Conservation (phyloP, 2,113 vertebrate genomes). For the Holacanthus passer region DNA sequence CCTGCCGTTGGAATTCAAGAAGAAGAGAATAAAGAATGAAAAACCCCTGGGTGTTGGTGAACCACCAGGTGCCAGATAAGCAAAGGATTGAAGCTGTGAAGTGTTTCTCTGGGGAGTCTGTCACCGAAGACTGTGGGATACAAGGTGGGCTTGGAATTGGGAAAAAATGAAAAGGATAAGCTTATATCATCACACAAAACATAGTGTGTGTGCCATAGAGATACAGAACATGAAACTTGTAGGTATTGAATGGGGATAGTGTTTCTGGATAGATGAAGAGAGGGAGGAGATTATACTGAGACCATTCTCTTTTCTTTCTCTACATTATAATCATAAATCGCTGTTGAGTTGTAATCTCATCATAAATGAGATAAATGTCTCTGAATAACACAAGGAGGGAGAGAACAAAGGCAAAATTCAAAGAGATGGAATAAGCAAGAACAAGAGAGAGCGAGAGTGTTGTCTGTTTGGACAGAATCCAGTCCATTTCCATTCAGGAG, state of each 20-base stretch:
- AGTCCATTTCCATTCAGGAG: neutral
- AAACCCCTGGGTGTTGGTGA: slow-evolving; percentile 5
- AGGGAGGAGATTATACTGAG: neutral
- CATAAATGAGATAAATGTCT: neutral
- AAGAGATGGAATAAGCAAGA: neutral
- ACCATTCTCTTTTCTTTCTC: neutral
- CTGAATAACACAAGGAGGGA: neutral
- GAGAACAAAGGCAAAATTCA: neutral
- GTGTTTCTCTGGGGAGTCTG: slow-evolving; percentile 13
- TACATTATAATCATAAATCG: slow-evolving; percentile 17
- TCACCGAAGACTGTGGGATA: slow-evolving; percentile 4
- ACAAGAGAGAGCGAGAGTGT: neutral
- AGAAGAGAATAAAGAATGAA: slow-evolving; percentile 12
- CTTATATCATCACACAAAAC: neutral
- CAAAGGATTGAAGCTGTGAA: slow-evolving; percentile 37
- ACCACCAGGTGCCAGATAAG: slow-evolving; percentile 24
- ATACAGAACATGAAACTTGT: neutral
- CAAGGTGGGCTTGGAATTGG: slow-evolving; percentile 9
- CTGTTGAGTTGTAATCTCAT: slow-evolving; percentile 9
- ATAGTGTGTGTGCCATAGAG: neutral
- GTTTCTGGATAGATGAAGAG: slow-evolving; percentile 6
- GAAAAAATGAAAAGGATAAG: neutral
- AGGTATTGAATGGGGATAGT: neutral
- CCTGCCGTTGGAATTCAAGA: slow-evolving; percentile 33
- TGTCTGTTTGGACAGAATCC: slow-evolving; percentile 12